Evolutionary conservation across 1,140 invertebrate genomes (phyloP).

Genomic region (Cydia strobilella): DNA sequence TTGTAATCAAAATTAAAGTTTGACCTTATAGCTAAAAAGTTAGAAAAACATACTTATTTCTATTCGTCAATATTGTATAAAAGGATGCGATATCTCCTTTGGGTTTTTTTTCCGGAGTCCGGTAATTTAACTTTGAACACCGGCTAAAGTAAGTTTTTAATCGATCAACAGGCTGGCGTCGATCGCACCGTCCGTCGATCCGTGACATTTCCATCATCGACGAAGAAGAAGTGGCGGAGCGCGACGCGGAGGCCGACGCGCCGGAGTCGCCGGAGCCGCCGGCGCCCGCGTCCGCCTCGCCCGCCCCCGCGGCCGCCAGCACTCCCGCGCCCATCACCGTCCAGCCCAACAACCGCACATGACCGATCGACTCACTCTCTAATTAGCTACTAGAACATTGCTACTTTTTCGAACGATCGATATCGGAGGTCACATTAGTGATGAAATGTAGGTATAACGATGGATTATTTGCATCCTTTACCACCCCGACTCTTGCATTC

Average conservation of each 20-base stretch:
- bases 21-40: not conserved
- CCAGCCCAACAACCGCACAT: slow-evolving; percentile 61
- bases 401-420: not conserved
- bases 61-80: not conserved
- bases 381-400: not conserved
- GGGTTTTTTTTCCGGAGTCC: too few relatives aligned
- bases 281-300: slow-evolving; percentile 48
- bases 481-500: not conserved
- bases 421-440: not conserved
- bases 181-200: slow-evolving; percentile 88
- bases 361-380: slow-evolving; percentile 34
- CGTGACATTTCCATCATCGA: slow-evolving; percentile 91
- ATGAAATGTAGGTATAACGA: not conserved
- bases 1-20: not conserved
- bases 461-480: not conserved
- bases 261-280: slow-evolving; percentile 43
- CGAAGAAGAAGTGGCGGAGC: slow-evolving; percentile 81
- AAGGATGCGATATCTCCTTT: slow-evolving; percentile 4
- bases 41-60: not conserved
- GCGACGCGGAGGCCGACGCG: slow-evolving; percentile 59
- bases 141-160: not conserved
- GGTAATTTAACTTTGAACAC: too few relatives aligned
- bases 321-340: slow-evolving; percentile 66
- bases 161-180: slow-evolving; percentile 82
- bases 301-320: slow-evolving; percentile 58